These are phyloP conservation scores for Drosophila melanogaster DNA, from an alignment of 1,140 invertebrate species.

Conservation along the genomic window Release_6_plus_ISO1_MT NT_033777.3:16482501-16483000, in stretches of 20 bases:
- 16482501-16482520: background rate
- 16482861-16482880: slow-evolving; percentile 62
- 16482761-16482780: slow-evolving; percentile 54
- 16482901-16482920: slow-evolving; percentile 47
- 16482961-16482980: slow-evolving; percentile 47
- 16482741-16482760: slow-evolving; percentile 71
- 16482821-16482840: slow-evolving; percentile 42
- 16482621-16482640: no score
- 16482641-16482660: background rate
- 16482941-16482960: slow-evolving; percentile 59
- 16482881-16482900: slow-evolving; percentile 78
- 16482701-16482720: slow-evolving; percentile 49
- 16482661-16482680: background rate
- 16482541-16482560: no score
- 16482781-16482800: slow-evolving; percentile 41
- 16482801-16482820: slow-evolving; percentile 43
- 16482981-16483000: slow-evolving; percentile 39
- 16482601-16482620: no score
- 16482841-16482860: slow-evolving; percentile 53
- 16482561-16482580: no score
- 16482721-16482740: slow-evolving; percentile 76
- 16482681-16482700: slow-evolving; percentile 18
- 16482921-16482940: slow-evolving; percentile 73
- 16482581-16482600: no score
- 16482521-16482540: no score